Evolutionary conservation across 2,797 vertebrate genomes (phyloP).

Genomic region (Chrysocyon brachyurus): DNA sequence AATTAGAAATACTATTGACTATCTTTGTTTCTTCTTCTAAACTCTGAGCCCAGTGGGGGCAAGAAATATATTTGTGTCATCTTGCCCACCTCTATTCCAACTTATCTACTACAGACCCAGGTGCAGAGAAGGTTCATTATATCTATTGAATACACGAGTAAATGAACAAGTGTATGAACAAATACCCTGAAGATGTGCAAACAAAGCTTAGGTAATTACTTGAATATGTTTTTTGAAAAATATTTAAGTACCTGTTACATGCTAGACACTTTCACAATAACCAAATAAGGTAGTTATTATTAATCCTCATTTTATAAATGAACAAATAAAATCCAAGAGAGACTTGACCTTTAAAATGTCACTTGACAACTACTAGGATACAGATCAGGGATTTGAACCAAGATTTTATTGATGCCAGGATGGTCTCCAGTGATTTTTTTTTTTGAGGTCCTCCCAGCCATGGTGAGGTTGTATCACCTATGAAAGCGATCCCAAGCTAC

Average conservation of each 20-base stretch:
- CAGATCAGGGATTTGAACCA: slow-evolving; percentile 21
- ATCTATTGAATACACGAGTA: neutral
- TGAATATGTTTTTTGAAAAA: slow-evolving; percentile 44
- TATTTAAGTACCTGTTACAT: slow-evolving; percentile 33
- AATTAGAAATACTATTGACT: neutral
- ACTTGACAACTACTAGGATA: neutral
- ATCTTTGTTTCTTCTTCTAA: slow-evolving; percentile 45
- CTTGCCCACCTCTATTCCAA: neutral
- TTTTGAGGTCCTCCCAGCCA: neutral
- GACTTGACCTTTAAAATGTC: slow-evolving; percentile 53
- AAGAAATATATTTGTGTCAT: neutral
- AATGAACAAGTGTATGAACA: neutral
- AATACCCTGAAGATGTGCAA: neutral
- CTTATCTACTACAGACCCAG: neutral
- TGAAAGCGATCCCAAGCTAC: neutral
- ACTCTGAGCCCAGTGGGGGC: neutral
- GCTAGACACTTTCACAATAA: neutral
- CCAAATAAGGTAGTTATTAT: neutral
- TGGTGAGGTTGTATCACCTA: neutral
- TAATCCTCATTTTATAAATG: slow-evolving; percentile 38
- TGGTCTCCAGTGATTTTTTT: neutral
- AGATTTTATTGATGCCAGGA: slow-evolving; percentile 22
- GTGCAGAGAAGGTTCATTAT: neutral
- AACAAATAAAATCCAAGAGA: slow-evolving; percentile 52
- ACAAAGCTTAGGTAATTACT: neutral